Conservation (phyloP, 2,113 vertebrate species). For the Brachyistius frenatus region DNA sequence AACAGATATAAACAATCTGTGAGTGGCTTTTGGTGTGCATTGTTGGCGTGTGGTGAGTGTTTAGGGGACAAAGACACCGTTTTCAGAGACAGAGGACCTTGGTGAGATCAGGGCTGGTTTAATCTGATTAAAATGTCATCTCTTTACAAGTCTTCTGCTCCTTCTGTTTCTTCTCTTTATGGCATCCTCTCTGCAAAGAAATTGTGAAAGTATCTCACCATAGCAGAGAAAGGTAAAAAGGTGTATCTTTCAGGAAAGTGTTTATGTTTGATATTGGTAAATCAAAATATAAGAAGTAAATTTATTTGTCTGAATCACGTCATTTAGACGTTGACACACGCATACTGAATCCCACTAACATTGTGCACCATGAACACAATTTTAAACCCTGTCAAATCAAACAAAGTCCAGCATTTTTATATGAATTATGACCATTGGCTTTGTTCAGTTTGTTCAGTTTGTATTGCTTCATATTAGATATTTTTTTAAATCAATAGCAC, state of each 20-base stretch:
- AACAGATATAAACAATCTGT: neutral
- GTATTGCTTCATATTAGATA: neutral
- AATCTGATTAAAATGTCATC: slow-evolving; percentile 27
- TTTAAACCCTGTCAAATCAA: neutral
- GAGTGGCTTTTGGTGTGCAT: slow-evolving; percentile 19
- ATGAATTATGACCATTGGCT: neutral
- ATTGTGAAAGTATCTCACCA: slow-evolving; percentile 12
- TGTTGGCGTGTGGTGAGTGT: neutral
- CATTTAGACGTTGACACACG: too few relatives aligned
- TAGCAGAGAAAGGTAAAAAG: neutral
- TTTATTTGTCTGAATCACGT: neutral
- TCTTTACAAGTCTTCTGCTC: slow-evolving; percentile 1
- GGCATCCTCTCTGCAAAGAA: neutral
- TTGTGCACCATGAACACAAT: too few relatives aligned
- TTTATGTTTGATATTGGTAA: slow-evolving; percentile 1
- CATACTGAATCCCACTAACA: too few relatives aligned
- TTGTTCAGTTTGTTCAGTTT: neutral
- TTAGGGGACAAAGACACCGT: slow-evolving; percentile 16
- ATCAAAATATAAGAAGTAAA: neutral
- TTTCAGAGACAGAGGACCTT: neutral
- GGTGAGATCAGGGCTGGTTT: slow-evolving; percentile 41
- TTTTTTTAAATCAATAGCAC: neutral
- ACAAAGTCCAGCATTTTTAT: neutral
- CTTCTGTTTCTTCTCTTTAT: slow-evolving; percentile 17
- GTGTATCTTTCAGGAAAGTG: neutral